Evolutionary conservation across 2,113 vertebrate genomes (phyloP).

Genomic region (Elanoides forficatus): DNA sequence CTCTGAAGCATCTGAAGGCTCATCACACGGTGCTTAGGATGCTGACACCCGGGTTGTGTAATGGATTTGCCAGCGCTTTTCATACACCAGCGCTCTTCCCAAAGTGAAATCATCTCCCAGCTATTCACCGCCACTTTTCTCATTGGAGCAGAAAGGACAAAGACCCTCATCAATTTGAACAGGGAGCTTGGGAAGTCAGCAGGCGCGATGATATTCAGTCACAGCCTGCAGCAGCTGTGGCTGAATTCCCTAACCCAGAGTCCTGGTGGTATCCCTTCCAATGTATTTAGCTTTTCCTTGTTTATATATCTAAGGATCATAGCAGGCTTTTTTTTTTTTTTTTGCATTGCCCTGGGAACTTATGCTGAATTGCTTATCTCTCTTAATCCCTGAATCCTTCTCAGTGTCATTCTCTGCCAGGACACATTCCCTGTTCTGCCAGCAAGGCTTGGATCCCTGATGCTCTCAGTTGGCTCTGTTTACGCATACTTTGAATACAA

Average conservation of each 20-base stretch:
- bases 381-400: background rate
- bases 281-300: background rate
- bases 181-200: accelerated
- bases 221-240: background rate
- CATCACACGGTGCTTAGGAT: accelerated
- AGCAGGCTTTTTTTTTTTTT: background rate
- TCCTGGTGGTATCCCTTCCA: background rate
- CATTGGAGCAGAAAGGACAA: background rate
- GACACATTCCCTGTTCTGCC: background rate
- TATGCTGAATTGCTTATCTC: background rate
- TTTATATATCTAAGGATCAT: background rate
- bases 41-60: background rate
- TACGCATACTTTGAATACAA: background rate
- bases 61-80: background rate
- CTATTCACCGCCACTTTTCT: background rate
- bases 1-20: background rate
- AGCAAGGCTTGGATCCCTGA: background rate
- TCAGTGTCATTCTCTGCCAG: background rate
- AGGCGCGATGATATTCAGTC: background rate
- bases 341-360: background rate
- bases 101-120: background rate
- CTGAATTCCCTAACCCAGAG: background rate
- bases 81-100: background rate
- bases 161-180: background rate
- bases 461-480: background rate